A percentile compares a stretch with the other conserved stretches of the same genome.
phyloP scores from a whole-genome alignment of 1,140 invertebrate genomes.

The Procambarus virginalis region DNA sequence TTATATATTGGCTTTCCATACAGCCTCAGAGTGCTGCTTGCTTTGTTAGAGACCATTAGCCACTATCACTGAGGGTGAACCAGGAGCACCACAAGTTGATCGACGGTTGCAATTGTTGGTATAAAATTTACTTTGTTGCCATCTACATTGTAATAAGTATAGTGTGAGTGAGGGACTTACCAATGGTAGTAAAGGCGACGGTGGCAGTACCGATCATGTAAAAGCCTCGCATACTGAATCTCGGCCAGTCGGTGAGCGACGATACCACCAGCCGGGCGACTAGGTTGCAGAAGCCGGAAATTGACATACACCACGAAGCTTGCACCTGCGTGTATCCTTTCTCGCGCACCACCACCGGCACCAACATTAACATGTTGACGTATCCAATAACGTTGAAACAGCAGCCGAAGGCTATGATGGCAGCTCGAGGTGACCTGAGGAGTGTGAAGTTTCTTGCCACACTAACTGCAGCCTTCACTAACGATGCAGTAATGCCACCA shows the following conservation, averaged over 20 bases:
- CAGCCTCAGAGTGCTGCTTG: too few species aligned
- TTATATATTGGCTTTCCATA: too few species aligned
- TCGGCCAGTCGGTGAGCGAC: background rate
- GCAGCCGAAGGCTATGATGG: background rate
- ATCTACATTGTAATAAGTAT: too few species aligned
- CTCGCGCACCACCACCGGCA: constrained; percentile 1
- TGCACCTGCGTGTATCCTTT: background rate
- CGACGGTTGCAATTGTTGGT: too few species aligned
- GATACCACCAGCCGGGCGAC: background rate
- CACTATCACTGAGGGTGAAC: too few species aligned
- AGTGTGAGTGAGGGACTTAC: background rate
- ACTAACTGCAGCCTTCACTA: background rate
- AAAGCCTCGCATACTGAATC: background rate
- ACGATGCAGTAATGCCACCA: background rate
- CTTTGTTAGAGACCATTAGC: too few species aligned
- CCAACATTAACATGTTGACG: background rate
- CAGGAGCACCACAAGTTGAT: too few species aligned
- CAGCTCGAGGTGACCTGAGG: background rate
- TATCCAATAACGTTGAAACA: background rate
- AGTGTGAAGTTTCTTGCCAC: background rate
- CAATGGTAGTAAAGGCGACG: background rate
- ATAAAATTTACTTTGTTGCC: too few species aligned
- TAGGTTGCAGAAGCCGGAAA: constrained; percentile 11
- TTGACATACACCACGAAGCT: constrained; percentile 13
- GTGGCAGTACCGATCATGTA: background rate